phyloP scores from a whole-genome alignment of 2,888 invertebrate species.

The Archips xylosteana region DNA sequence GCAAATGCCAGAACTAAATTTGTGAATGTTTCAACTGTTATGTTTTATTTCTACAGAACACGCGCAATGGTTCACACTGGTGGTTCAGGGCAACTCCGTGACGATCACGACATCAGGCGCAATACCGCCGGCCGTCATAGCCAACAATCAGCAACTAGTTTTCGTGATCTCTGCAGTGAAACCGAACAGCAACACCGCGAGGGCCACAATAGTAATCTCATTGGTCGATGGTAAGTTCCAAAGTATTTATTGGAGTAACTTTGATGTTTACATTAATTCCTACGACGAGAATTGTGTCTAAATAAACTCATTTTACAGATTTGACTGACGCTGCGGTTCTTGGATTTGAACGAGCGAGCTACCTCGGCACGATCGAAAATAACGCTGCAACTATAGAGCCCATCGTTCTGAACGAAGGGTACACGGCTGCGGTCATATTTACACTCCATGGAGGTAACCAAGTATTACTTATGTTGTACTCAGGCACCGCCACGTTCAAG shows the following conservation, averaged over 20 bases:
- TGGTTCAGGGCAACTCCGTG: slow-evolving; percentile 42
- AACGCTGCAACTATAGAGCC: slow-evolving; percentile 31
- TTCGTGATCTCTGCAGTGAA: slow-evolving; percentile 50
- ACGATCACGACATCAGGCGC: slow-evolving; percentile 43
- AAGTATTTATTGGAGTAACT: neutral
- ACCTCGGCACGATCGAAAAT: slow-evolving; percentile 45
- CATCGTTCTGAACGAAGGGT: slow-evolving; percentile 45
- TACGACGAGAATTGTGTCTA: no score
- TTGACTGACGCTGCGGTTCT: slow-evolving; percentile 39
- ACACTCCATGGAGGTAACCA: slow-evolving; percentile 44
- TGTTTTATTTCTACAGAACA: slow-evolving; percentile 43
- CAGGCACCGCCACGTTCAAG: neutral
- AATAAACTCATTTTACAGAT: slow-evolving; percentile 39
- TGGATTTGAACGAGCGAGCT: slow-evolving; percentile 47
- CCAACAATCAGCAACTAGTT: slow-evolving; percentile 51
- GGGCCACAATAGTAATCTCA: slow-evolving; percentile 50
- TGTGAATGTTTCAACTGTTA: neutral
- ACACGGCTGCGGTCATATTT: slow-evolving; percentile 41
- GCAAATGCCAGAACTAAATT: no score
- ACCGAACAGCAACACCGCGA: slow-evolving; percentile 45
- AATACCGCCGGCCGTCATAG: slow-evolving; percentile 51
- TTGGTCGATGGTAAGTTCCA: slow-evolving; percentile 41
- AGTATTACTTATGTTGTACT: neutral
- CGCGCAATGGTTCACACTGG: slow-evolving; percentile 50
- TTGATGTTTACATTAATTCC: neutral